These are phyloP conservation scores for Pseudomyrmex sp. DNA, from an alignment of 1,140 invertebrate genomes.

Conservation along the genomic window DNA sequence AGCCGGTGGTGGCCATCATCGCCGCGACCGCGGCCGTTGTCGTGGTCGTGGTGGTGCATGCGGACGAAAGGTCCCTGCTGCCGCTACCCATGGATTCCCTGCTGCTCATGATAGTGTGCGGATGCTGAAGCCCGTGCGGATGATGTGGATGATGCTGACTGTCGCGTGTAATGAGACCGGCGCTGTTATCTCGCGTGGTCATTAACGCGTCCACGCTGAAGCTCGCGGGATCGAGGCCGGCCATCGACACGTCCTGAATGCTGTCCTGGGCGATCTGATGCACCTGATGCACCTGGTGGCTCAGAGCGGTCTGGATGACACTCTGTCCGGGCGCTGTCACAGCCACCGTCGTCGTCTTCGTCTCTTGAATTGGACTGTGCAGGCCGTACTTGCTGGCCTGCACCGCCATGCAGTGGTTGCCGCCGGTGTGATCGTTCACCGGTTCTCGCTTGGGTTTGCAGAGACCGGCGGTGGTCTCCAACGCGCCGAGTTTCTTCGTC, in stretches of 20 bases:
- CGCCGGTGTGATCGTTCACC: slow-evolving; percentile 84
- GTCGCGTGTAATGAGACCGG: slow-evolving; percentile 80
- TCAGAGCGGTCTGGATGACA: slow-evolving; percentile 79
- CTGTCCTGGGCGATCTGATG: slow-evolving; percentile 80
- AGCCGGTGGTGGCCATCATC: slow-evolving; percentile 86
- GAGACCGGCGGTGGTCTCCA: slow-evolving; percentile 79
- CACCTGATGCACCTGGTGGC: slow-evolving; percentile 79
- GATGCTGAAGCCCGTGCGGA: slow-evolving; percentile 85
- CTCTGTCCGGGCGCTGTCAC: slow-evolving; percentile 67
- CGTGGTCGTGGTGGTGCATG: slow-evolving; percentile 73
- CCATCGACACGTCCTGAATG: slow-evolving; percentile 84
- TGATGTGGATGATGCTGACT: slow-evolving; percentile 85
- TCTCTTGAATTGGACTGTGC: slow-evolving; percentile 85
- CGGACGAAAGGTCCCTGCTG: slow-evolving; percentile 79
- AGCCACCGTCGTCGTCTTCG: slow-evolving; percentile 71
- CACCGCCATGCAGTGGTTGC: slow-evolving; percentile 80
- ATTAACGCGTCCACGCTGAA: slow-evolving; percentile 87
- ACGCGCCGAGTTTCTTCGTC: slow-evolving; percentile 75
- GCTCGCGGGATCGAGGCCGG: slow-evolving; percentile 83
- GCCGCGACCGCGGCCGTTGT: slow-evolving; percentile 80
- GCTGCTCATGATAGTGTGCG: slow-evolving; percentile 84
- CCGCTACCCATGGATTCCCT: slow-evolving; percentile 80
- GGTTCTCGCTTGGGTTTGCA: slow-evolving; percentile 88
- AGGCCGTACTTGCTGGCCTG: slow-evolving; percentile 81
- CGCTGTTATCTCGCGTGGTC: slow-evolving; percentile 82